Evolutionary conservation across 2,888 invertebrate genomes (phyloP).

Genomic region (Bembecia ichneumoniformis): DNA sequence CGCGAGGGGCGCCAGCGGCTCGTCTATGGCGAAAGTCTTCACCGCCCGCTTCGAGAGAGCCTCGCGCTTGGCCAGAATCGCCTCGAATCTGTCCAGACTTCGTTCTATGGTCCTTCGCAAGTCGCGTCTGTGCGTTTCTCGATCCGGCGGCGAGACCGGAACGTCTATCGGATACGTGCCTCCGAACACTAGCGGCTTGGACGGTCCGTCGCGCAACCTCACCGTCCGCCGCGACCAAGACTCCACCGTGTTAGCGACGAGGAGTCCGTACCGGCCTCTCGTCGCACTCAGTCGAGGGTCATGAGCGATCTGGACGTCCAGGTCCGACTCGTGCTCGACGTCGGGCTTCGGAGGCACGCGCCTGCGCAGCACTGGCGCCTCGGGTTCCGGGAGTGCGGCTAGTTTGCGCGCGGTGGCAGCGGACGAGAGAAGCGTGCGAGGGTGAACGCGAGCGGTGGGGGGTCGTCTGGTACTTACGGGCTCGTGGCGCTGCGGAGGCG

Average conservation of each 20-base stretch:
- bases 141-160: conserved; percentile 54
- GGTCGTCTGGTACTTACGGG: conserved; percentile 7
- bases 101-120: conserved; percentile 54
- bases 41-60: conserved; percentile 3
- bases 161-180: conserved; percentile 90
- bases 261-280: conserved; percentile 40
- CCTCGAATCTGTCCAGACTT: conserved; percentile 60
- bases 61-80: conserved; percentile 34
- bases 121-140: conserved; percentile 23
- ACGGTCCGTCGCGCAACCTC: conserved; percentile 36
- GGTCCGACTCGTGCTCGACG: conserved; percentile 23
- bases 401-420: conserved; percentile 18
- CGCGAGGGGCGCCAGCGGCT: conserved; percentile 32
- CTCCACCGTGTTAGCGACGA: conserved; percentile 76
- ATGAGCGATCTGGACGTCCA: conserved; percentile 35
- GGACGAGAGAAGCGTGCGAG: conserved; percentile 14
- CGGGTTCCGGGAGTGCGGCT: conserved; percentile 10
- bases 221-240: conserved; percentile 73
- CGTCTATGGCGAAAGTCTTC: conserved; percentile 69
- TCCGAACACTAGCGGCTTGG: conserved; percentile 82
- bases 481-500: conserved; percentile 5
- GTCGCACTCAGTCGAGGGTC: conserved; percentile 22
- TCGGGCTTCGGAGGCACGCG: conserved; percentile 8
- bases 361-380: conserved; percentile 7
- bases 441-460: conserved; percentile 12